Base-by-base conservation (phyloP, 2,888 invertebrate species). In the Habrosyne pyritoides region DNA sequence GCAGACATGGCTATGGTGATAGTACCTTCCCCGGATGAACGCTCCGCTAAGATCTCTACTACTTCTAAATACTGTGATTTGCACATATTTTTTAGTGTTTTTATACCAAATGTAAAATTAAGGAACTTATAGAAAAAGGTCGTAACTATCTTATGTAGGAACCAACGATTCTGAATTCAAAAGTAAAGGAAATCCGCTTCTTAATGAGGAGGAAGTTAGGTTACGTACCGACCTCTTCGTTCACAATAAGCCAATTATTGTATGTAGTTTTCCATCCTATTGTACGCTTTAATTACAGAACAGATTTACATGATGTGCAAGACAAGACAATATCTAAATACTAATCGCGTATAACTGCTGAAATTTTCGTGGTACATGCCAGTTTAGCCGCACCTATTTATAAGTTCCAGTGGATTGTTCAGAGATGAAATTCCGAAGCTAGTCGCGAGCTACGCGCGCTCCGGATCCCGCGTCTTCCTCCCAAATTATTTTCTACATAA, bases 391-490 rank as follows among this genome's bases (percentile, higher is more conserved):
- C 80, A 77, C 84, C 88, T 87, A 86, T 87, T 91, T 87, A 94
- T 94, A 94, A 93, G 93, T 79, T 93, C 94, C 83, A 94, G 94
- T 77, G 88, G 78, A 83, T 86, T 84, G 84, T 86, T 81, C 85
- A 71, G 69, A 73, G 73, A 81, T 78, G 84, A 89, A 89, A 89
- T 89, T 87, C 91, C 83, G 79, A 63, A 66, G 81, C 76, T 89
- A 90, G 91, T 91, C 83, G 79, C 76, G 75, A 75, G 71, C 73
- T 72, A 79, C 71, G 78, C 90, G 86, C 83, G 86, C 69, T 67
- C 73, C 68, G 65, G 71, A 79, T 61, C 73, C 81, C 76, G 84
- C 81, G 79, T 81, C 79, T 68, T 68, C 70, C 61, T 63, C 71
- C 69, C 67, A 66, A 66, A 61, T 64, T 69, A 67, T 58, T 56